Evolutionary conservation across 2,888 invertebrate genomes (phyloP).

Genomic region (Oxyteleia sp.): DNA sequence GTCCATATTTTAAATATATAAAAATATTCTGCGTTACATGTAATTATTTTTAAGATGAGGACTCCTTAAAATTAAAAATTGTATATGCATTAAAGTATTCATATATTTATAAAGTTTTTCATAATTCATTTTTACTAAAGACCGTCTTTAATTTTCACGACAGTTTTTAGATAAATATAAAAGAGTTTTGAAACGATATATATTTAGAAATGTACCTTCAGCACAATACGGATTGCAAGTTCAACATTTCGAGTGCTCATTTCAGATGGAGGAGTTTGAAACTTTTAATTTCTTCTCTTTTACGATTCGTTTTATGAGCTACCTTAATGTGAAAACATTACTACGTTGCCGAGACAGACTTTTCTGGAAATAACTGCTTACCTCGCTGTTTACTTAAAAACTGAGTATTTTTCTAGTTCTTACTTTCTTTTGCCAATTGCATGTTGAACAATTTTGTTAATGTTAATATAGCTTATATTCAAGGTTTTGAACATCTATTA

Average conservation of each 20-base stretch:
- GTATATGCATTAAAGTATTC: too few relatives aligned
- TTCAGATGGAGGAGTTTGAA: conserved; percentile 81
- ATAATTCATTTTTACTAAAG: conserved; percentile 12
- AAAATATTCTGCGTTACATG: too few relatives aligned
- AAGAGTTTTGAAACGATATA: conserved; percentile 24
- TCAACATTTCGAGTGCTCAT: conserved; percentile 78
- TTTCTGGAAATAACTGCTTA: conserved; percentile 72
- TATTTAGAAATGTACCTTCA: conserved; percentile 31
- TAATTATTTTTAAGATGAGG: too few relatives aligned
- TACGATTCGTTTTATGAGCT: conserved; percentile 82
- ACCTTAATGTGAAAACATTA: conserved; percentile 74
- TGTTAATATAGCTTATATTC: conserved; percentile 11
- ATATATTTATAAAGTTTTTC: background rate
- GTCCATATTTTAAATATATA: too few relatives aligned
- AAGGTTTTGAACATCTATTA: background rate
- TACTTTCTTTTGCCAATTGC: conserved; percentile 31
- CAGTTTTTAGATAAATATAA: conserved; percentile 25
- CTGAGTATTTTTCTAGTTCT: conserved; percentile 45
- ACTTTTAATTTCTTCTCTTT: conserved; percentile 84
- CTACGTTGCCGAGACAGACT: conserved; percentile 48
- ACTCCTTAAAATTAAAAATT: too few relatives aligned
- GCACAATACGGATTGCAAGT: conserved; percentile 49
- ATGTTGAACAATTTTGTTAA: conserved; percentile 17
- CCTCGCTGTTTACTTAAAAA: conserved; percentile 71
- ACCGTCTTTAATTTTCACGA: conserved; percentile 7